These are phyloP conservation scores for Euplexia lucipara DNA, from an alignment of 2,888 invertebrate species.

Conservation along the genomic window DNA sequence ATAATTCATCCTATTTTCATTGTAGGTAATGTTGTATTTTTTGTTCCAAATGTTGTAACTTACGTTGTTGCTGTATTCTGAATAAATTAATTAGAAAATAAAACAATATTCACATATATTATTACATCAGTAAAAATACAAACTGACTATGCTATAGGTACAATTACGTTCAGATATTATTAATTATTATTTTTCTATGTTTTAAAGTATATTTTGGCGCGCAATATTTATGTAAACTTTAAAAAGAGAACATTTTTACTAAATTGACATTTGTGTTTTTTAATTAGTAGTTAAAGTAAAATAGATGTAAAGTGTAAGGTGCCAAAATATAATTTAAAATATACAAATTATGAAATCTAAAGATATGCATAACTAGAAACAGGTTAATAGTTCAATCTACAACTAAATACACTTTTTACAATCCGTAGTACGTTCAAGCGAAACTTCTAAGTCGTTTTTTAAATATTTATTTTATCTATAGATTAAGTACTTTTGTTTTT, in stretches of 20 bases:
- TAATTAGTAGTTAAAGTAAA: constrained; percentile 15
- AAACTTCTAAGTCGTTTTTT: constrained; percentile 84
- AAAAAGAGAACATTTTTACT: constrained; percentile 37
- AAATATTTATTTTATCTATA: constrained; percentile 82
- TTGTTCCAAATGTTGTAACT: neutral
- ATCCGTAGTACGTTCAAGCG: constrained; percentile 86
- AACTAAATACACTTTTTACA: constrained; percentile 91
- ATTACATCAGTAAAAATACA: constrained; percentile 73
- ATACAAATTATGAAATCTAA: constrained; percentile 85
- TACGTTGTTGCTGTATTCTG: constrained; percentile 15
- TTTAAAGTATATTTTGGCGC: constrained; percentile 73
- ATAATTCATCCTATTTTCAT: neutral
- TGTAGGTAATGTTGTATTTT: neutral
- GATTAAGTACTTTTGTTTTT: constrained; percentile 73
- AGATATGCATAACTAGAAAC: constrained; percentile 90
- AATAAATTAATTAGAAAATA: constrained; percentile 66
- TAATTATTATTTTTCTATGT: constrained; percentile 62
- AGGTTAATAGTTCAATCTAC: constrained; percentile 88
- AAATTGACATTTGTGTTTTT: constrained; percentile 49
- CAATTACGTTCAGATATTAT: constrained; percentile 76
- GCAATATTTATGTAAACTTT: constrained; percentile 35
- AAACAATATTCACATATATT: constrained; percentile 78
- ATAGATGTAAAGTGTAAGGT: constrained; percentile 16
- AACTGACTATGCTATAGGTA: constrained; percentile 76
- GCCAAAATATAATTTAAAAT: constrained; percentile 69